Evolutionary conservation across 2,113 vertebrate species (phyloP), one percentile per base, ranked within the genome.

Genomic region (Cynoglossus semilaevis): DNA sequence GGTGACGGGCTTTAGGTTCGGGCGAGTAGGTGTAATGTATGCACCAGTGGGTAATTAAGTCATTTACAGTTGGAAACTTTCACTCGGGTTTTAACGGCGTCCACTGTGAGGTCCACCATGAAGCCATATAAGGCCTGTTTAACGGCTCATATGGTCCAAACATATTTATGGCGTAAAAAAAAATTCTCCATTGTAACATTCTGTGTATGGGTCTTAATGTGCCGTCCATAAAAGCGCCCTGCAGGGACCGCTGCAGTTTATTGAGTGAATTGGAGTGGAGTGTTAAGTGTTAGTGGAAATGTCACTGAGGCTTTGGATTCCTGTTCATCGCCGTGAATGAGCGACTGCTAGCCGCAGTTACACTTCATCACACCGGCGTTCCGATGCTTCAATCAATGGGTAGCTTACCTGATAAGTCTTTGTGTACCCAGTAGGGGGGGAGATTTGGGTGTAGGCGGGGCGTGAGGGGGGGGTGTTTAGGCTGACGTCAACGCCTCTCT

Each of bases 361-460:
- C 68, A 84, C 65, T 77, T 74, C 75, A 83, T 83, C 80, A 74
- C 73, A 42, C 69, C 42, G 51, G 69, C 35, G 18, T 67, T 46
- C 67, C 67, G 46, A 65, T 54, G 76, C 74, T 52, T 72, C 72
- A 85, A 80, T 83, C 51, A 79, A 74, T 85, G 70, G 51, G 18
- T 4, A 8, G 41, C 48, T 51, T n/a, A 46, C 64, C 36, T 63
- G 68, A 77, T 62, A 67, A 65, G 56, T 66, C 58, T 49, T 41
- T 44, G 29, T 52, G 49, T 54, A 43, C 51, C 19, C 52, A 63
- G 54, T 22, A 16, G 29, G 8, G 58, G 2, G 15, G 11, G n/a
- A n/a, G n/a, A n/a, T n/a, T n/a, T n/a, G 8, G 15, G 15, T 42
- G 56, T 42, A 41, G 37, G 46, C 60, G 50, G 47, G n/a, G 15